Base-by-base conservation (phyloP, 2,113 vertebrate genomes). In the Melanocharis versteri region DNA sequence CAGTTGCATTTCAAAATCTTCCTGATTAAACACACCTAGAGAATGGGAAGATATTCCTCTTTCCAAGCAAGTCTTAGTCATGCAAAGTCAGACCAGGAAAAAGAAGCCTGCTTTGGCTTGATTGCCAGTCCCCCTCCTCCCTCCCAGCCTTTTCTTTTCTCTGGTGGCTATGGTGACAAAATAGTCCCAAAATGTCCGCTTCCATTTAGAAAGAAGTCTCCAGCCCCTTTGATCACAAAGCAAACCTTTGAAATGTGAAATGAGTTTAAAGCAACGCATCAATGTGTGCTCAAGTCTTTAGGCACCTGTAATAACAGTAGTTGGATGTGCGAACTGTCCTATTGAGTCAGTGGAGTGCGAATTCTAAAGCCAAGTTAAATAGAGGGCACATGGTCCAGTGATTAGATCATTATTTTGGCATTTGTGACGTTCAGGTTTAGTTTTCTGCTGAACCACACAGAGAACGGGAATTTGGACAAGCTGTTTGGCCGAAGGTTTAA, bases 231-330 rank as follows among this genome's bases (percentile, higher is more conserved):
- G 94, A 96, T 88, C 88, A 83, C 88, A 96, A 96, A 94, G 91
- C 68, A 95, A 95, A 92, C 76, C 94, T 96, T 86, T 96, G 94
- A 95, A 95, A 97, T 87, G 92, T 94, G 93, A 87, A 96, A 95
- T 93, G 93, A 96, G 86, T 84, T 96, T 90, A 86, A 92, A 94
- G 64, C n/a, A 2, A 81, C 0, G 1, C 24, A 47, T 83, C 87
- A 95, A 22, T 93, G 90, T 96, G 92, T 96, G 94, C 90, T 83
- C 56, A 95, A 94, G 93, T 89, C 90, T 96, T 95, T 88, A 96
- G 92, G 90, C 90, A 97, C 88, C 94, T 95, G 96, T 78, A 94
- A 97, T 83, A 97, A 95, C 93, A 93, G 83, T 17, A 64, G 90
- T 11, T 71, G 71, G 92, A 93, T 13, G 37, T 89, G 92, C 78